A percentile compares a stretch with the other conserved stretches of the same genome.
Conservation (phyloP, 2,888 invertebrate species). For the Pollenia amentaria region DNA sequence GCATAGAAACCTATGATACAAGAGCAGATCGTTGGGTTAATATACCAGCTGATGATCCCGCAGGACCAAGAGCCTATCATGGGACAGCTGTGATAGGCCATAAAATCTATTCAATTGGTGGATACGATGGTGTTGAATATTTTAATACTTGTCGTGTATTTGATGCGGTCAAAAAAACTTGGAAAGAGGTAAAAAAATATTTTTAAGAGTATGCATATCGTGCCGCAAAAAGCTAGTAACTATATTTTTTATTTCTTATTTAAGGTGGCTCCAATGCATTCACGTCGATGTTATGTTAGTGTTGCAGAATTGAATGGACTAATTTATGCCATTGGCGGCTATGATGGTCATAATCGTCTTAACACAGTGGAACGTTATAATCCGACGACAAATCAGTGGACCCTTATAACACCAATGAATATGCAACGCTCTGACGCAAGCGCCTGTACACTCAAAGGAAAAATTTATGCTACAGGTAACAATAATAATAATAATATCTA, state of each 20-base stretch:
- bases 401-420: constrained; percentile 94
- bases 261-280: constrained; percentile 94
- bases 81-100: constrained; percentile 95
- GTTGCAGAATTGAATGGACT: constrained; percentile 91
- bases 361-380: constrained; percentile 95
- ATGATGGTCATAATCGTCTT: constrained; percentile 93
- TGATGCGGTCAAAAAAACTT: constrained; percentile 92
- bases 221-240: too few species aligned
- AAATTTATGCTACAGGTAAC: constrained; percentile 83
- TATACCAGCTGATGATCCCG: constrained; percentile 89
- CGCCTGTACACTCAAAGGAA: constrained; percentile 93
- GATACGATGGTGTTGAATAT: constrained; percentile 93
- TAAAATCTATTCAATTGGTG: constrained; percentile 95
- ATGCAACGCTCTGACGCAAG: constrained; percentile 95
- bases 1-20: constrained; percentile 95
- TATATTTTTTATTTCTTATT: not conserved
- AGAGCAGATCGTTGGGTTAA: constrained; percentile 94
- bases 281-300: constrained; percentile 93
- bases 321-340: constrained; percentile 95
- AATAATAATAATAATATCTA: constrained; percentile 12
- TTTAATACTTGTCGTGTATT: constrained; percentile 95
- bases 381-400: constrained; percentile 94
- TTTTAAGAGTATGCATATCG: not conserved
- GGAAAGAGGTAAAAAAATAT: constrained; percentile 88
- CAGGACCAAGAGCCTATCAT: constrained; percentile 95